These are phyloP conservation scores for Papilio helenus DNA, from an alignment of 1,140 invertebrate genomes.

Conservation along the genomic window DNA sequence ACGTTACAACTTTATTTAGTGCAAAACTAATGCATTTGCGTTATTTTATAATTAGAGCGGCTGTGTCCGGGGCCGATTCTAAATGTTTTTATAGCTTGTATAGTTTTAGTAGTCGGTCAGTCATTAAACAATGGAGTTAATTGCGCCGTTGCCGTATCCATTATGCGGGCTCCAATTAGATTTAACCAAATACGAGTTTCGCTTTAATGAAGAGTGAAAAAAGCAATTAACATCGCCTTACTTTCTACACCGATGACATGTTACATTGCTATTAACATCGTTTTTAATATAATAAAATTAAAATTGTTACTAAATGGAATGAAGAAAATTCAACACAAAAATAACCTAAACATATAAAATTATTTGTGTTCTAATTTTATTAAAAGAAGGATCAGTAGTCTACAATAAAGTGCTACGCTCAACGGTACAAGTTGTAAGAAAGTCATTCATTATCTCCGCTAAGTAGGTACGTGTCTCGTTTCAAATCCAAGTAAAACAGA, in stretches of 20 bases:
- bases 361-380: neutral
- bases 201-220: conserved; percentile 72
- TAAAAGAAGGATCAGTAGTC: neutral
- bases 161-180: conserved; percentile 80
- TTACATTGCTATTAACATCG: conserved; percentile 33
- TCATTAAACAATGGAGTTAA: conserved; percentile 79
- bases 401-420: neutral
- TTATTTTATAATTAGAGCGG: conserved; percentile 58
- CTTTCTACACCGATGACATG: conserved; percentile 52
- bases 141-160: conserved; percentile 77
- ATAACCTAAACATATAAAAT: neutral
- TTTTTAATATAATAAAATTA: neutral
- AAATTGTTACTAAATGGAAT: neutral
- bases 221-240: conserved; percentile 64
- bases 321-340: conserved; percentile 2
- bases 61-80: conserved; percentile 53
- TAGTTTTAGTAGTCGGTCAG: conserved; percentile 76
- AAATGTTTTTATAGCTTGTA: conserved; percentile 70
- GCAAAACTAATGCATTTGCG: conserved; percentile 56
- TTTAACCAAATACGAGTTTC: conserved; percentile 79
- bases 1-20: conserved; percentile 39
- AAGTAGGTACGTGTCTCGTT: conserved; percentile 6
- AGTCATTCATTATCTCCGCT: neutral
- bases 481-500: conserved; percentile 55
- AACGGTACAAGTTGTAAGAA: neutral